Conservation (phyloP, 2,888 invertebrate genomes). For the Plutella xylostella region DNA sequence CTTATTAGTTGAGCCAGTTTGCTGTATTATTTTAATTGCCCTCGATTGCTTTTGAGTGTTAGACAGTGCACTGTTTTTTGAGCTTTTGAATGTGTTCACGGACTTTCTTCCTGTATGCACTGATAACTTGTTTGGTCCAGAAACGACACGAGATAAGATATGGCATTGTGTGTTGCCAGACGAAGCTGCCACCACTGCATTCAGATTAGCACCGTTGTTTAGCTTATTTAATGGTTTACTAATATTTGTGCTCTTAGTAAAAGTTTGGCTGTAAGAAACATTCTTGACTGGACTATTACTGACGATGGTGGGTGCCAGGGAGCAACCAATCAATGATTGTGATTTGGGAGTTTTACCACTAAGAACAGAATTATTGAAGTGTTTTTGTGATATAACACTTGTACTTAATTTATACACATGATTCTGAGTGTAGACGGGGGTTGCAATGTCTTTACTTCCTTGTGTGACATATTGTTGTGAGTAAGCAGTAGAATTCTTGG, state of each 20-base stretch:
- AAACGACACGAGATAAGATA: constrained; percentile 58
- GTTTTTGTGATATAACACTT: constrained; percentile 47
- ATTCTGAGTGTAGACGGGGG: constrained; percentile 51
- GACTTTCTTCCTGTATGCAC: constrained; percentile 59
- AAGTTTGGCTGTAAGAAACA: constrained; percentile 52
- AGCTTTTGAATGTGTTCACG: constrained; percentile 46
- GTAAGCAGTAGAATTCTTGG: constrained; percentile 46
- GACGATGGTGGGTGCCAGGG: constrained; percentile 42
- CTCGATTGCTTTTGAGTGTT: constrained; percentile 51
- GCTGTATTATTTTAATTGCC: constrained; percentile 69
- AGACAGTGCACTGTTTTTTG: constrained; percentile 41
- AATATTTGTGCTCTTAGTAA: constrained; percentile 52
- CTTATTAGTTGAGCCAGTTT: constrained; percentile 49
- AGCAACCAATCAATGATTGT: constrained; percentile 52
- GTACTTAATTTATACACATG: constrained; percentile 57
- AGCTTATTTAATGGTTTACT: constrained; percentile 53
- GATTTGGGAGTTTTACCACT: constrained; percentile 50
- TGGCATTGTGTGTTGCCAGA: constrained; percentile 58
- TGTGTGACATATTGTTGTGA: constrained; percentile 48
- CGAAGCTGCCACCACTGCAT: constrained; percentile 51
- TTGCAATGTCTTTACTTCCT: constrained; percentile 41
- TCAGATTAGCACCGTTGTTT: constrained; percentile 62
- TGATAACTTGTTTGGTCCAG: constrained; percentile 61
- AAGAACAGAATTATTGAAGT: constrained; percentile 50
- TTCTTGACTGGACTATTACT: constrained; percentile 55